A percentile compares a stretch with the other conserved stretches of the same genome.
phyloP scores from a whole-genome alignment of 2,797 vertebrate genomes.

The Bufotes viridis region DNA sequence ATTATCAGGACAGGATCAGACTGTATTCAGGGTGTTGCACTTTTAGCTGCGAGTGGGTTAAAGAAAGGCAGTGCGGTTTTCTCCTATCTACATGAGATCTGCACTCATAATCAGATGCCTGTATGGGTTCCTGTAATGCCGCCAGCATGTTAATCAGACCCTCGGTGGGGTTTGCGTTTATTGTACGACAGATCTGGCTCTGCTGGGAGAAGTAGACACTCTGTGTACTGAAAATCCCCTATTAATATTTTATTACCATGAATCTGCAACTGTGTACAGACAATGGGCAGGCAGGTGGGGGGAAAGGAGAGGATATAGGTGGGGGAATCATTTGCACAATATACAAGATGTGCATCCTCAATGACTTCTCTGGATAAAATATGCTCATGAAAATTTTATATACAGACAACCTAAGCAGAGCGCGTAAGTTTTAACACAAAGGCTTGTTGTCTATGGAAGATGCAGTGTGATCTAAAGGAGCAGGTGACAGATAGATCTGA shows the following conservation, averaged over 20 bases:
- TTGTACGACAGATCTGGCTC: constrained; percentile 53
- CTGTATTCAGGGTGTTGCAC: neutral
- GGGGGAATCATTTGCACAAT: constrained; percentile 23
- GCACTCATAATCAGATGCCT: constrained; percentile 61
- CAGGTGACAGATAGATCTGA: neutral
- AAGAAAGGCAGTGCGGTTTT: constrained; percentile 39
- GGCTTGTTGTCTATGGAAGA: neutral
- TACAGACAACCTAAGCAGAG: constrained; percentile 9
- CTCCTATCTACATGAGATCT: constrained; percentile 57
- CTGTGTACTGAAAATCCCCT: constrained; percentile 48
- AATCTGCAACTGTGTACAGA: constrained; percentile 60
- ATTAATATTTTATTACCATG: constrained; percentile 62
- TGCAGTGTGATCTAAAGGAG: neutral
- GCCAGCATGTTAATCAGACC: constrained; percentile 60
- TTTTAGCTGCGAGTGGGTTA: constrained; percentile 34
- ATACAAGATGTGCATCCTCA: constrained; percentile 26
- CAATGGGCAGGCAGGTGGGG: constrained; percentile 43
- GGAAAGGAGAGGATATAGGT: constrained; percentile 4
- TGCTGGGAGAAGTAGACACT: constrained; percentile 39
- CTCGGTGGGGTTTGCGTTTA: constrained; percentile 56
- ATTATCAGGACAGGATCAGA: neutral
- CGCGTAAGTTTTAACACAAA: neutral
- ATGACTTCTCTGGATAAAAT: constrained; percentile 10
- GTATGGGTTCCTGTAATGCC: constrained; percentile 57
- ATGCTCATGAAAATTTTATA: neutral